These are phyloP conservation scores for Monopis laevigella DNA, from an alignment of 2,888 invertebrate genomes.

Conservation along the genomic window DNA sequence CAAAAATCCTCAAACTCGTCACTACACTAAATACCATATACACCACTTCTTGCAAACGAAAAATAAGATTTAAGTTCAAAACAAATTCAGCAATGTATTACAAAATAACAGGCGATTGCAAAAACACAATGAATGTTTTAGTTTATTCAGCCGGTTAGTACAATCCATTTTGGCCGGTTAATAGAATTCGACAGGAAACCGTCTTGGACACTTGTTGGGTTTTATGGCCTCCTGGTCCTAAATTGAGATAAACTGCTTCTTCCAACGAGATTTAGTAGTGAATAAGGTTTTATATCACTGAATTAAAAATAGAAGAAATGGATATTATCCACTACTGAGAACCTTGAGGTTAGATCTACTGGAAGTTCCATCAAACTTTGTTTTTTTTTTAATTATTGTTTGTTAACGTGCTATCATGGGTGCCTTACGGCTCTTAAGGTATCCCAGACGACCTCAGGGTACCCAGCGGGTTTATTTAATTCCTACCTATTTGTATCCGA, in stretches of 20 bases:
- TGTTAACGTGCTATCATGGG: too few relatives aligned
- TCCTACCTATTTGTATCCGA: too few relatives aligned
- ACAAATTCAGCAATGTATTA: slow-evolving; percentile 3
- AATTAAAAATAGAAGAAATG: too few relatives aligned
- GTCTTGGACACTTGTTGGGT: slow-evolving; percentile 16
- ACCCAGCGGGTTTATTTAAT: too few relatives aligned
- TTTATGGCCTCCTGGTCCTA: slow-evolving; percentile 7
- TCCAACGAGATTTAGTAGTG: slow-evolving; percentile 7
- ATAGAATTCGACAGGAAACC: slow-evolving; percentile 17
- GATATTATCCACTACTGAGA: too few relatives aligned
- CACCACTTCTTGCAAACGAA: neutral
- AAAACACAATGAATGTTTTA: neutral
- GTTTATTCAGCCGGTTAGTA: neutral
- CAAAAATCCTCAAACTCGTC: neutral
- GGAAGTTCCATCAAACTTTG: too few relatives aligned
- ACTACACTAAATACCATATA: neutral
- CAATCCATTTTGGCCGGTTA: slow-evolving; percentile 13
- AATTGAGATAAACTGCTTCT: slow-evolving; percentile 12
- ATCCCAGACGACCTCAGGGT: too few relatives aligned
- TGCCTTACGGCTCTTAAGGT: too few relatives aligned
- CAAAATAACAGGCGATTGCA: neutral
- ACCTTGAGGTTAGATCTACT: too few relatives aligned
- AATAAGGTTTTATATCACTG: too few relatives aligned
- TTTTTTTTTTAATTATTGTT: too few relatives aligned
- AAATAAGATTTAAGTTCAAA: neutral